Evolutionary conservation across 2,888 invertebrate genomes (phyloP), one percentile per base, ranked within the genome.

Genomic region (Strigamia maritima): DNA sequence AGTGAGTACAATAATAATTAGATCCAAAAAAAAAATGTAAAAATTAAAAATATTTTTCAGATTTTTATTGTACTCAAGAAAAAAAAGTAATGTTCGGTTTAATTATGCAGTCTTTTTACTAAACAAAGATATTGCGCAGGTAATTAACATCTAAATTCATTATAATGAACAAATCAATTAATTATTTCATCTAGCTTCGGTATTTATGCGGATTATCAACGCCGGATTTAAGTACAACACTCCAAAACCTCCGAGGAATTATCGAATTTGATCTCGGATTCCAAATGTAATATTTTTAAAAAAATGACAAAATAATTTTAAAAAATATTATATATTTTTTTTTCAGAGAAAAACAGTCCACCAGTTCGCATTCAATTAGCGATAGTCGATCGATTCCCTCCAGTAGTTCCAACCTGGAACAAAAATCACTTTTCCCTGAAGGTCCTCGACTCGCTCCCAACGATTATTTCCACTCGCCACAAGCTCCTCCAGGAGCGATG

Each of bases 71-170:
- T 95, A 91, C 86, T 90, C 91, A 0, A 90, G 92, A 83, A 92
- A 93, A 65, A 93, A 93, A 83, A 93, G 94, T 84, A 90, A 90
- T 80, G 89, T 92, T 10, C 89, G 93, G 82, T 95, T 95, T 85
- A 91, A 93, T 81, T 97, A 97, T 86, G 97, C 92, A 4, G 92
- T 97, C 81, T 97, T 94, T 85, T 88, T 97, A 16, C 87, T 98
- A 38, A 97, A 97, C 87, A 97, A 96, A 87, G 96, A 98, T 85
- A 93, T 98, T 81, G 94, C 94, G 0, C 98, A 98, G 86, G 80
- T 79, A 76, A 26, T 28, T 22, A 19, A 31, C 22, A n/a, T 6
- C 19, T n/a, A 24, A 10, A 1, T 1, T 2, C 6, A 3, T 31
- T 75, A 24, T 24, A 14, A 35, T 75, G 60, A 60, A 22, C 2